phyloP scores from a whole-genome alignment of 2,113 vertebrate species.

The Hydrolagus affinis region DNA sequence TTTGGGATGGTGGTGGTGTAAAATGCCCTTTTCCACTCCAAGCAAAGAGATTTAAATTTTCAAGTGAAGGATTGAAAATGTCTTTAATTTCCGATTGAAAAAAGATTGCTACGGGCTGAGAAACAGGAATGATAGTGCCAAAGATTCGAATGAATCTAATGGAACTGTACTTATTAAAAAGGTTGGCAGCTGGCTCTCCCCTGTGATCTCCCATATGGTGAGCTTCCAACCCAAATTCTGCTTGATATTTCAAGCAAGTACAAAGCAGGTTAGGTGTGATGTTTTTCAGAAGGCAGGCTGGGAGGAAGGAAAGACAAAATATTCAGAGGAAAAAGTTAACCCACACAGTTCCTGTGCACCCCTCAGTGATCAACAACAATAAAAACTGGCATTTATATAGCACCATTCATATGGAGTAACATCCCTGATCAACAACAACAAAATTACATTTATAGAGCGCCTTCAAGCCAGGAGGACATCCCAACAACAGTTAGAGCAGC shows the following conservation, averaged over 20 bases:
- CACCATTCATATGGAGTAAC: too few relatives aligned
- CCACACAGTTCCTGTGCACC: neutral
- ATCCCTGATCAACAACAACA: neutral
- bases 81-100: neutral
- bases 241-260: neutral
- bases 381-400: too few relatives aligned
- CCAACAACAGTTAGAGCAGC: neutral
- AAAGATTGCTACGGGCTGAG: neutral
- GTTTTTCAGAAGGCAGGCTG: too few relatives aligned
- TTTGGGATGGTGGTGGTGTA: too few relatives aligned
- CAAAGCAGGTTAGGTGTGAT: neutral
- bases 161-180: neutral
- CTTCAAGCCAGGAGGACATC: too few relatives aligned
- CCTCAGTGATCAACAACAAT: too few relatives aligned
- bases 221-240: neutral
- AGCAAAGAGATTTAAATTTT: constrained; percentile 9
- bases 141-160: constrained; percentile 9
- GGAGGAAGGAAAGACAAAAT: neutral
- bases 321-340: neutral
- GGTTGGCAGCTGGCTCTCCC: neutral
- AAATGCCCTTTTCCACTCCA: neutral
- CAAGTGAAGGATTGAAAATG: neutral
- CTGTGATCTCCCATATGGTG: neutral
- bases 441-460: too few relatives aligned
- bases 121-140: neutral